Evolutionary conservation across 2,888 invertebrate genomes (phyloP).

Genomic region (Pollenia amentaria): DNA sequence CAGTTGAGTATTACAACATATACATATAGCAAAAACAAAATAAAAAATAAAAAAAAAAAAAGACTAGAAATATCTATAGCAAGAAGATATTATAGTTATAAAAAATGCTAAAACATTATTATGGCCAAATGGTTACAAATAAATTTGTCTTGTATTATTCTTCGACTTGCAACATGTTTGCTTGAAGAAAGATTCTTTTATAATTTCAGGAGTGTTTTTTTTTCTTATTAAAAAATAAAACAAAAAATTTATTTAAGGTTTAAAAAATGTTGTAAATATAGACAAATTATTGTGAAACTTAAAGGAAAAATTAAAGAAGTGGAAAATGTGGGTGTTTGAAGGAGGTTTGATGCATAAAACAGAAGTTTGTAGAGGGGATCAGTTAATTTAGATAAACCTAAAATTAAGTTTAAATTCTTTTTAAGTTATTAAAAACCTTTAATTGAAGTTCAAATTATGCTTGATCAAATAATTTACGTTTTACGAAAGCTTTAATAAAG

Average conservation of each 20-base stretch:
- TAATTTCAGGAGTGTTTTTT: neutral
- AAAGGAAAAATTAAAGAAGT: neutral
- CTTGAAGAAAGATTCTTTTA: neutral
- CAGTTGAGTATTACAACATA: constrained; percentile 23
- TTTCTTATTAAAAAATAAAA: neutral
- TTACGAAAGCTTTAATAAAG: too few species aligned
- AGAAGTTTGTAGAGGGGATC: too few species aligned
- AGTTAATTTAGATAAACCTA: too few species aligned
- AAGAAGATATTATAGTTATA: neutral
- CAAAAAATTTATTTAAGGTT: too few species aligned
- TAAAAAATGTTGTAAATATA: neutral
- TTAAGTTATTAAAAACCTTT: too few species aligned
- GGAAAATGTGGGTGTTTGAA: too few species aligned
- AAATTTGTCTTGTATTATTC: neutral
- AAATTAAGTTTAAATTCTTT: too few species aligned
- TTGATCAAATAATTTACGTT: too few species aligned
- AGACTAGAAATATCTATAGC: neutral
- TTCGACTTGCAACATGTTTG: neutral
- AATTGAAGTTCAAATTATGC: too few species aligned
- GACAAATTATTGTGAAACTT: neutral
- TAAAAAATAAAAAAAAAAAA: neutral
- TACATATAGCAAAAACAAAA: constrained; percentile 10
- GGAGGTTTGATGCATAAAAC: too few species aligned
- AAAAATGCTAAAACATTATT: constrained; percentile 29
- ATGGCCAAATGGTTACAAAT: constrained; percentile 30